Evolutionary conservation across 2,113 vertebrate species (phyloP).

Genomic region (Pelodiscus sinensis): DNA sequence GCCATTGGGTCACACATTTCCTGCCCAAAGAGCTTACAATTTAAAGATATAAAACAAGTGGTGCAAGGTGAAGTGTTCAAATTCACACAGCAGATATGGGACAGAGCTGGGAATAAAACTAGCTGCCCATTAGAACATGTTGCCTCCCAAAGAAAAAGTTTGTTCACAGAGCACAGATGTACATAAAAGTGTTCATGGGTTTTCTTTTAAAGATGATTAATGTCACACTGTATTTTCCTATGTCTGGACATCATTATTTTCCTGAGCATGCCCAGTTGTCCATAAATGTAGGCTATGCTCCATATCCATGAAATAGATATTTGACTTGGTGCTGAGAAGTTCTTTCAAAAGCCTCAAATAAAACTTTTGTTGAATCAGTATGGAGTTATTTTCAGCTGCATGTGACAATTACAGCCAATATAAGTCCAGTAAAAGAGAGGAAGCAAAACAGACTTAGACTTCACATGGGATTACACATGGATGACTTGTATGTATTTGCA

Average conservation of each 20-base stretch:
- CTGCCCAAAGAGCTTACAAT: constrained; percentile 12
- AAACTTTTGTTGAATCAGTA: not conserved
- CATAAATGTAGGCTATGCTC: not conserved
- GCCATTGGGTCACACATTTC: not conserved
- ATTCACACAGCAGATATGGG: not conserved
- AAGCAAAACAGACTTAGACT: constrained; percentile 35
- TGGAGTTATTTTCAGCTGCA: not conserved
- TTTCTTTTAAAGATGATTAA: not conserved
- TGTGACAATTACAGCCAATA: not conserved
- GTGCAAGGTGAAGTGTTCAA: not conserved
- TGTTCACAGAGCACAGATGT: not conserved
- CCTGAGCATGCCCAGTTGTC: not conserved
- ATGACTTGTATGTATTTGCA: constrained; percentile 53
- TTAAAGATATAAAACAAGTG: constrained; percentile 25
- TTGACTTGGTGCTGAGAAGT: not conserved
- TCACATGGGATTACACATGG: constrained; percentile 54
- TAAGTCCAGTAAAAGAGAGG: not conserved
- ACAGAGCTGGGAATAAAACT: not conserved
- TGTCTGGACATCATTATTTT: not conserved
- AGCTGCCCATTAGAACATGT: not conserved
- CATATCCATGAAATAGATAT: not conserved
- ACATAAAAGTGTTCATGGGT: not conserved
- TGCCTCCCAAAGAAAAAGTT: not conserved
- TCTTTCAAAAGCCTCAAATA: not conserved
- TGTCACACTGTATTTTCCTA: not conserved